Percentiles rank a stretch among this genome's conserved stretches.
Conservation (phyloP, 2,888 invertebrate genomes). For the Odontothrips loti region DNA sequence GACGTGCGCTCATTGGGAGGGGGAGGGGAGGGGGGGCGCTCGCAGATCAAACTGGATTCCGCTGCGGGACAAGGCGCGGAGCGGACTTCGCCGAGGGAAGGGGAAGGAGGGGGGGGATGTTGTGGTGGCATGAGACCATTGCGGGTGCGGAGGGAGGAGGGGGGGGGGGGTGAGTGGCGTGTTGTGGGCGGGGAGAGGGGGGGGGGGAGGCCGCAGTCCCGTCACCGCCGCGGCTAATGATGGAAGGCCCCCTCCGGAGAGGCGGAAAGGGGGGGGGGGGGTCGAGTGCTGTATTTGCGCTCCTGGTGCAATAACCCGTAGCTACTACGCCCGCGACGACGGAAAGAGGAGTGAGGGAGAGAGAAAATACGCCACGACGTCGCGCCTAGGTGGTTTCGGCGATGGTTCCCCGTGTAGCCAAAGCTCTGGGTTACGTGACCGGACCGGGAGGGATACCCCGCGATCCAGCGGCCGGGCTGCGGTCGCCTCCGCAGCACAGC, state of each 20-base stretch:
- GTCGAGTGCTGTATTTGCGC: not conserved
- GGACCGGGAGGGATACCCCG: too few relatives aligned
- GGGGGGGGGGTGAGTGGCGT: not conserved
- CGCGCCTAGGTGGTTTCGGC: too few relatives aligned
- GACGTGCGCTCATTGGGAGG: not conserved
- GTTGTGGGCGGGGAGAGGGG: conserved; percentile 9
- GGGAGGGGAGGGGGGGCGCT: not conserved
- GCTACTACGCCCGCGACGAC: too few relatives aligned
- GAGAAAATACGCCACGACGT: too few relatives aligned
- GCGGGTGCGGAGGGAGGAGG: not conserved
- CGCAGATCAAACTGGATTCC: conserved; percentile 19
- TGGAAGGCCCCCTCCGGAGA: not conserved
- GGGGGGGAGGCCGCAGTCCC: too few relatives aligned
- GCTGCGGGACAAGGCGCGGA: not conserved
- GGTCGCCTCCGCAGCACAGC: not conserved
- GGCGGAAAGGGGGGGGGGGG: not conserved
- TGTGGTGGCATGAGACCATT: not conserved
- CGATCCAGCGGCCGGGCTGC: too few relatives aligned
- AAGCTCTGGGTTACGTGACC: too few relatives aligned
- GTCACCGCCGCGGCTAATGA: not conserved
- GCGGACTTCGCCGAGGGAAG: not conserved
- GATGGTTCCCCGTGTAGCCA: too few relatives aligned
- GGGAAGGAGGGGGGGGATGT: not conserved
- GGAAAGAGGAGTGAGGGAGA: too few relatives aligned
- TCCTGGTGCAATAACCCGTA: not conserved